These are phyloP conservation scores for Grammatotria lemairii DNA, from an alignment of 2,113 vertebrate genomes.

Conservation along the genomic window DNA sequence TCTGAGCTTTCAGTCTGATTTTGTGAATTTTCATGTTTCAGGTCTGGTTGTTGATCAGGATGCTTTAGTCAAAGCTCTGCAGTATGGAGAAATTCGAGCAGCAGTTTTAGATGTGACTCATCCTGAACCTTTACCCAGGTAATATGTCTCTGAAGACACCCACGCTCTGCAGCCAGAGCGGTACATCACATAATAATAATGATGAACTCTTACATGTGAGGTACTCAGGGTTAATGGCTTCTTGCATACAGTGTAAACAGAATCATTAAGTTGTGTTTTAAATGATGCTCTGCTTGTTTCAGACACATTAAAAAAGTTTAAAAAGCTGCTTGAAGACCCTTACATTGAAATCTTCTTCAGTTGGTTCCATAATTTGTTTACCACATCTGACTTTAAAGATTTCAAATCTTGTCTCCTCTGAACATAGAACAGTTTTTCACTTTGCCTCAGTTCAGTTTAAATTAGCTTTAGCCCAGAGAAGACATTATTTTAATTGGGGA, in stretches of 20 bases:
- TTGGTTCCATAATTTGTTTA: background rate
- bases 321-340: background rate
- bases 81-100: slow-evolving; percentile 16
- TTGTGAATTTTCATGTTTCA: background rate
- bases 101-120: slow-evolving; percentile 70
- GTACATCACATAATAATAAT: background rate
- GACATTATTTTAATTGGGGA: background rate
- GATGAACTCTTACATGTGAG: background rate
- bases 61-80: slow-evolving; percentile 65
- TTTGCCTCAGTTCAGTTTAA: background rate
- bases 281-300: background rate
- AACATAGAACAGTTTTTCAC: background rate
- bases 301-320: background rate
- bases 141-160: background rate
- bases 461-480: background rate
- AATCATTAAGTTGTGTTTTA: background rate
- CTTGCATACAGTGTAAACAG: background rate
- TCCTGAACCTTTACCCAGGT: slow-evolving; percentile 74
- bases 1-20: rapidly evolving
- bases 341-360: background rate
- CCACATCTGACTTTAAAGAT: background rate
- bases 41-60: slow-evolving; percentile 73
- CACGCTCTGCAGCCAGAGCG: background rate
- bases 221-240: background rate
- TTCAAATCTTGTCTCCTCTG: background rate